Conservation (phyloP, 2,113 vertebrate genomes). For the Cardinalis cardinalis region DNA sequence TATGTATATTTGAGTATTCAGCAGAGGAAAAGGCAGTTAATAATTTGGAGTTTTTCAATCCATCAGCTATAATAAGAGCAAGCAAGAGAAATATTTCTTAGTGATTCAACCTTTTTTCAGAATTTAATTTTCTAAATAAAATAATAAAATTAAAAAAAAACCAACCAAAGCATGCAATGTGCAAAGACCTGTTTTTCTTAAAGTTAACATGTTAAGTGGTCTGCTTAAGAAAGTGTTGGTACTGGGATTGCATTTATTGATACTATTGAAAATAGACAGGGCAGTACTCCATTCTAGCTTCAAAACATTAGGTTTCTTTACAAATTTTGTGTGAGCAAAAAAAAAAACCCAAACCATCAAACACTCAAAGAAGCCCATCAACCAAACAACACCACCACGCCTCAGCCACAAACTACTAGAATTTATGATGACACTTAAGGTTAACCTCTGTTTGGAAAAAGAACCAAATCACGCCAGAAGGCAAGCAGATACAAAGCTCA, state of each 20-base stretch:
- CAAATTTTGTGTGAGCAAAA: background rate
- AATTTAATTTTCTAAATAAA: background rate
- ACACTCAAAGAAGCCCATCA: background rate
- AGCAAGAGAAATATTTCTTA: background rate
- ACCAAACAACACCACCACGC: background rate
- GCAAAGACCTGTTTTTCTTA: background rate
- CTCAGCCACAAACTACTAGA: rapidly evolving
- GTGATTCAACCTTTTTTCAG: background rate
- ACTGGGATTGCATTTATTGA: background rate
- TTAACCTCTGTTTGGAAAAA: background rate
- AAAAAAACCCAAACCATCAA: too few relatives aligned
- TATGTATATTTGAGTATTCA: background rate
- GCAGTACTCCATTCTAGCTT: background rate
- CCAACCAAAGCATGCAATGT: background rate
- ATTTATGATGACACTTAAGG: background rate
- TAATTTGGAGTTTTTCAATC: background rate
- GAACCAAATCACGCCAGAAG: background rate
- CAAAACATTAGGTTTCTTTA: background rate
- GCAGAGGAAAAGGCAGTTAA: background rate
- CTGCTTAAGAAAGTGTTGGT: background rate
- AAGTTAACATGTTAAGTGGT: background rate
- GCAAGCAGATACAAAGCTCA: too few relatives aligned
- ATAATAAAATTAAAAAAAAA: background rate
- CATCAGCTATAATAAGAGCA: background rate
- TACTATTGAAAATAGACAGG: background rate